Conservation (phyloP, 2,113 vertebrate genomes). For the Dicrurus megarhynchus region DNA sequence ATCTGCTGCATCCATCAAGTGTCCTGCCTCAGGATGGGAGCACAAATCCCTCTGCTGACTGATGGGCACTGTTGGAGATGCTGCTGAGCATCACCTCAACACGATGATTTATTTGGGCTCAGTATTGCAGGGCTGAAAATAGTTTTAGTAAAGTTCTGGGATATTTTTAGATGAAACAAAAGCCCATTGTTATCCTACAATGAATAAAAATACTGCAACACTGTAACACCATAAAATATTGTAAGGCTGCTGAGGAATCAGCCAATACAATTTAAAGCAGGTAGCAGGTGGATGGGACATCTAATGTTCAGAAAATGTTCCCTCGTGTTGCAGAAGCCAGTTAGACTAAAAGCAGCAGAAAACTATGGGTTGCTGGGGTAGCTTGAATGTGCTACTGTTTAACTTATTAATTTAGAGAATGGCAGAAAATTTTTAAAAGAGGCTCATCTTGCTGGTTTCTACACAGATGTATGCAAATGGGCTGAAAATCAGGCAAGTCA, state of each 20-base stretch:
- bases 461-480: conserved; percentile 64
- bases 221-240: not conserved
- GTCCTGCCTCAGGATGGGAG: not conserved
- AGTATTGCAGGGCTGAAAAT: not conserved
- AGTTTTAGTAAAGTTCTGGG: not conserved
- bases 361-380: conserved; percentile 17
- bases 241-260: not conserved
- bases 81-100: conserved; percentile 11
- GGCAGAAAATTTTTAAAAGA: conserved; percentile 20
- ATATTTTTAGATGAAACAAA: conserved; percentile 48
- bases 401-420: conserved; percentile 53
- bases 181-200: not conserved
- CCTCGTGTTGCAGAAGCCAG: not conserved
- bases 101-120: conserved; percentile 4
- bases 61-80: not conserved
- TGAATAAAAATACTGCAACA: not conserved
- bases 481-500: conserved; percentile 58
- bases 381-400: conserved; percentile 21
- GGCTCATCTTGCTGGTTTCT: conserved; percentile 44
- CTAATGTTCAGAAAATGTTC: not conserved
- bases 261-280: not conserved
- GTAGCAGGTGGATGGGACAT: not conserved
- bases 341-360: not conserved
- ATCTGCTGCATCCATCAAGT: not conserved
- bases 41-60: conserved; percentile 7